Percentiles rank a stretch among this genome's conserved stretches.
phyloP scores from a whole-genome alignment of 2,888 invertebrate genomes.

The Lochmaea crataegi region DNA sequence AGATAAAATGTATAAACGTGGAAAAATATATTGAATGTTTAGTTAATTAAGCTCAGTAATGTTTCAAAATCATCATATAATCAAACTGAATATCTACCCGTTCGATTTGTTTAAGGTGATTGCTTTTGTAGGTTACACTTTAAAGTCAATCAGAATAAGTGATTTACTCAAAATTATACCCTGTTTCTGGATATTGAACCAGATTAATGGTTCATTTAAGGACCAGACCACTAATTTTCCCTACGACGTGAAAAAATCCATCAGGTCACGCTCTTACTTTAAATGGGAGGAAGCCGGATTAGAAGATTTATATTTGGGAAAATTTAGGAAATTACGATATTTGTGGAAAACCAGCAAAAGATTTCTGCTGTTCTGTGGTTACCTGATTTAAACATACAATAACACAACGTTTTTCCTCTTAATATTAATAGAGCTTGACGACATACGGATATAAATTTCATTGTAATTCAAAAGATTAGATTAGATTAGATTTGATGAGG shows the following conservation, averaged over 20 bases:
- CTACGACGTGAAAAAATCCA: slow-evolving; percentile 34
- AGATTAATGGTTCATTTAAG: slow-evolving; percentile 40
- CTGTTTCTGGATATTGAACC: slow-evolving; percentile 36
- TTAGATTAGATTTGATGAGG: too few relatives aligned
- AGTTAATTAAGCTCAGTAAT: slow-evolving; percentile 28
- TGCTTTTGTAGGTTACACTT: slow-evolving; percentile 41
- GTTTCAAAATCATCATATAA: slow-evolving; percentile 28
- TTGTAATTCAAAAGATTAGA: too few relatives aligned
- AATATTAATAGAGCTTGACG: too few relatives aligned
- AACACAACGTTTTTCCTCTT: too few relatives aligned
- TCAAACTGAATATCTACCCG: slow-evolving; percentile 41
- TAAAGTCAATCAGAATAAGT: slow-evolving; percentile 47
- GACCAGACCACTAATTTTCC: slow-evolving; percentile 37
- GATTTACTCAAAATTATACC: slow-evolving; percentile 45
- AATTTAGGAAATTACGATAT: background rate
- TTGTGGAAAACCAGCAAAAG: too few relatives aligned
- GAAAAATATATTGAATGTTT: background rate
- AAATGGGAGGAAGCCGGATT: slow-evolving; percentile 28
- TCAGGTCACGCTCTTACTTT: slow-evolving; percentile 38
- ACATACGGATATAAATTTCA: too few relatives aligned
- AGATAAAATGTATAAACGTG: background rate
- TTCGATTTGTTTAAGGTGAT: slow-evolving; percentile 38
- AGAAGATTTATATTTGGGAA: slow-evolving; percentile 33
- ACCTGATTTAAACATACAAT: too few relatives aligned
- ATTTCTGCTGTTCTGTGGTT: too few relatives aligned